Evolutionary conservation across 1,140 invertebrate species (phyloP).

Genomic region (Homarus americanus): DNA sequence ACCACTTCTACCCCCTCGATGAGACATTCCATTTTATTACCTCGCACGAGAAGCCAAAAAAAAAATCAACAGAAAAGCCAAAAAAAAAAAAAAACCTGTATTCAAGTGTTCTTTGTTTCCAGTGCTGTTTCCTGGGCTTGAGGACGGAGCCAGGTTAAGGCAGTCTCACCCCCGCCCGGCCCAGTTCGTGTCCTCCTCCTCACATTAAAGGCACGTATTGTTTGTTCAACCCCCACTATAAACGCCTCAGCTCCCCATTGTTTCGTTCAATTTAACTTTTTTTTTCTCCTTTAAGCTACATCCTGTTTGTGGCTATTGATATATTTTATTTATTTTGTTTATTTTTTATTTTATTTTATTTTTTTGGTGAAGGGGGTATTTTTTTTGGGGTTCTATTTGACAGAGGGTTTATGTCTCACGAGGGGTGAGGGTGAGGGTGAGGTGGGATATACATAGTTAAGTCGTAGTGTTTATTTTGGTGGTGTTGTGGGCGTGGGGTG

Average conservation of each 20-base stretch:
- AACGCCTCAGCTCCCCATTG: slow-evolving; percentile 59
- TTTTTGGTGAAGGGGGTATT: neutral
- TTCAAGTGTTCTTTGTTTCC: slow-evolving; percentile 36
- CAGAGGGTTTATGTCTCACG: no score
- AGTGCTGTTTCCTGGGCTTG: slow-evolving; percentile 29
- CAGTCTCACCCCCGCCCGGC: slow-evolving; percentile 19
- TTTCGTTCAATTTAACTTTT: slow-evolving; percentile 67
- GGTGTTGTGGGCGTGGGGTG: neutral
- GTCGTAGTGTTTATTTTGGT: slow-evolving; percentile 14
- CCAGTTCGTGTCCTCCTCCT: slow-evolving; percentile 58
- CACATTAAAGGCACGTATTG: slow-evolving; percentile 70
- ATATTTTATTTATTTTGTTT: neutral
- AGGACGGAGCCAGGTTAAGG: neutral
- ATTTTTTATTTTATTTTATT: no score
- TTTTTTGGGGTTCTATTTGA: neutral
- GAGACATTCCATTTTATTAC: slow-evolving; percentile 50
- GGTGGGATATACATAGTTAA: no score
- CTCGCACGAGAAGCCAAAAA: no score
- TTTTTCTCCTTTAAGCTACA: neutral
- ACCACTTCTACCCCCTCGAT: neutral
- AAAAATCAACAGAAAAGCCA: no score
- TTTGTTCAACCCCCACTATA: slow-evolving; percentile 70
- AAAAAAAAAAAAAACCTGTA: slow-evolving; percentile 27
- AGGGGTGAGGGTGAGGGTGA: no score
- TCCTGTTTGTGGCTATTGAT: slow-evolving; percentile 51